Percentiles rank a stretch among this genome's conserved stretches.
These are phyloP conservation scores for Diadema setosum DNA, from an alignment of 35 echinoderm and acorn worm genomes.

Conservation along the genomic window DNA sequence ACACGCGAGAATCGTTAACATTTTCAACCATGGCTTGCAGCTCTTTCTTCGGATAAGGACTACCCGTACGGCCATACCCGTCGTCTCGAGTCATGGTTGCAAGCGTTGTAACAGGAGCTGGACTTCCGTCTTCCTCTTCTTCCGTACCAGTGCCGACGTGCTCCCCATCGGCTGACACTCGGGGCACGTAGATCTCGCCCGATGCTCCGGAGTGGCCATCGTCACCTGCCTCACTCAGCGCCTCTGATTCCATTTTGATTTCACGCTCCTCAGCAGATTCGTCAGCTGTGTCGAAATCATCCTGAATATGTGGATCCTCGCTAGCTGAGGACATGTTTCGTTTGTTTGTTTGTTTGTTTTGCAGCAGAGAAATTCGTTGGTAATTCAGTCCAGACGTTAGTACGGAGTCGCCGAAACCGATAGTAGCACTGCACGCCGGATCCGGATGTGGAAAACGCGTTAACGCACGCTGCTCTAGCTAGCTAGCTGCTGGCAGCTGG, in stretches of 20 bases:
- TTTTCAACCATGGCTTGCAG: background rate
- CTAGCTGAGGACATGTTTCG: too few species aligned
- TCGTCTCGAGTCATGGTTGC: background rate
- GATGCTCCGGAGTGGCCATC: background rate
- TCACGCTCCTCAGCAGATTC: background rate
- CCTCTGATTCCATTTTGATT: background rate
- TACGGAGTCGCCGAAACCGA: too few species aligned
- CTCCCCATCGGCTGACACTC: background rate
- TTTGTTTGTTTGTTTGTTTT: too few species aligned
- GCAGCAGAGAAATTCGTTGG: too few species aligned
- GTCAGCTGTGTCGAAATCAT: too few species aligned
- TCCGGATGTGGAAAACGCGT: too few species aligned
- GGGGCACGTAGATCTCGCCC: too few species aligned
- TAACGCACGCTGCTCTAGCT: too few species aligned
- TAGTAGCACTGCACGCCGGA: too few species aligned
- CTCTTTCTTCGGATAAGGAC: background rate
- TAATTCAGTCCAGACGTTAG: too few species aligned
- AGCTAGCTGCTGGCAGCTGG: too few species aligned
- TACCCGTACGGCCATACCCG: background rate
- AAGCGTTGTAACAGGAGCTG: background rate
- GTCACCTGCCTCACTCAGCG: background rate
- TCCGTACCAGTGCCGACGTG: background rate
- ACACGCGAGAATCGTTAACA: background rate
- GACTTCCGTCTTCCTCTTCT: background rate
- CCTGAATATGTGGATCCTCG: too few species aligned